Evolutionary conservation across 2,888 invertebrate species (phyloP), one percentile per base, ranked within the genome.

Genomic region (Synanthedon formicaeformis): DNA sequence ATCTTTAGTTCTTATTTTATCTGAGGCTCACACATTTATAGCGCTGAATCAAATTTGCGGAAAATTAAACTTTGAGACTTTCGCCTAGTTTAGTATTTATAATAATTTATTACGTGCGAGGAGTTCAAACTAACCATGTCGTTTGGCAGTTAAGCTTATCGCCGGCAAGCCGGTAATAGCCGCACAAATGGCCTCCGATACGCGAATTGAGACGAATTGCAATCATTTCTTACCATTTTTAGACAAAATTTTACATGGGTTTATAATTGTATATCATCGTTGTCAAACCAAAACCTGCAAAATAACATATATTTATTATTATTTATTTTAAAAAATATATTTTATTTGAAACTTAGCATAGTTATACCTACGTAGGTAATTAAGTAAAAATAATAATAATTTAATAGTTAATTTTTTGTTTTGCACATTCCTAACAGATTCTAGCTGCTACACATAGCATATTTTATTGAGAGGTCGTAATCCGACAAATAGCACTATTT

Each of bases 61-160:
- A 83, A 86, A 87, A 87, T 86, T 86, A 77, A 76, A 81, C 75
- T 72, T 61, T 67, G 67, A 67, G 71, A 70, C 71, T 79, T 76
- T 78, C 69, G 67, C 64, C 67, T 66, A 69, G 66, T 73, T 72
- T 73, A 71, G 73, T 77, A 79, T 79, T 78, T 81, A 83, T 79
- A 78, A 81, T 81, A 84, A 84, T 84, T 83, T 80, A 81, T 78
- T 75, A 81, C 71, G 82, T 80, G 81, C 75, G 75, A 78, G 78
- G 75, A 71, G 66, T 58, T 79, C 78, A 81, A 87, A 87, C 86
- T 86, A 86, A 86, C 85, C 86, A 78, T 84, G 74, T 79, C 82
- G 82, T 55, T 60, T 63, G 63, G 77, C 81, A 75, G 71, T 85
- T 77, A 86, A 82, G 63, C 76, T 84, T 86, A 87, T 85, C 85